phyloP scores from a whole-genome alignment of 2,888 invertebrate species.

The Coenonympha arcania region DNA sequence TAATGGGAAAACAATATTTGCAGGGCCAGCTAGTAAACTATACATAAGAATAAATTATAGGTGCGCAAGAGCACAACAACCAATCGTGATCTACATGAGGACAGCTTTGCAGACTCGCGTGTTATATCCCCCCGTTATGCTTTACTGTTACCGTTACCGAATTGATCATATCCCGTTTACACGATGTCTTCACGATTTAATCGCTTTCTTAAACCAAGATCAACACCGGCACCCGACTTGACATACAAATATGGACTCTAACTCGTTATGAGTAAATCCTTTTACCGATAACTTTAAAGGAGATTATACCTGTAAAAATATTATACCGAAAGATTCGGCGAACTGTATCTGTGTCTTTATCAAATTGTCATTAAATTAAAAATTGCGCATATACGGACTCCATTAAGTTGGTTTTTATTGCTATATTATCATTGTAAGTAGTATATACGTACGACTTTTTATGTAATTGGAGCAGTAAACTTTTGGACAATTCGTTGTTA shows the following conservation, averaged over 20 bases:
- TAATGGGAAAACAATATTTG: too few relatives aligned
- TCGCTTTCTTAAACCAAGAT: too few relatives aligned
- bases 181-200: constrained; percentile 16
- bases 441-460: too few relatives aligned
- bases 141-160: constrained; percentile 55
- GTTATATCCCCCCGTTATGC: constrained; percentile 46
- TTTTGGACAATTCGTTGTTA: too few relatives aligned
- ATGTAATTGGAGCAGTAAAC: too few relatives aligned
- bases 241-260: not conserved
- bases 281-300: not conserved
- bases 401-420: not conserved
- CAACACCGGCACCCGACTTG: too few relatives aligned
- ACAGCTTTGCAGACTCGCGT: constrained; percentile 30
- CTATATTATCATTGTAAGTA: not conserved
- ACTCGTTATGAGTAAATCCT: too few relatives aligned
- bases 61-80: too few relatives aligned
- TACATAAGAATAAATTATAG: too few relatives aligned
- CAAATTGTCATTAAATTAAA: not conserved
- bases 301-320: not conserved
- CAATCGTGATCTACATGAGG: constrained; percentile 34
- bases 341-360: constrained; percentile 9
- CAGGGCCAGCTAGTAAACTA: constrained; percentile 23
- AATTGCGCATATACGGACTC: not conserved
- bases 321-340: constrained; percentile 1
- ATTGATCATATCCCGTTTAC: constrained; percentile 46